A percentile compares a stretch with the other conserved stretches of the same genome.
Evolutionary conservation across 2,113 vertebrate genomes (phyloP).

Genomic region (Tretioscincus oriximinensis): DNA sequence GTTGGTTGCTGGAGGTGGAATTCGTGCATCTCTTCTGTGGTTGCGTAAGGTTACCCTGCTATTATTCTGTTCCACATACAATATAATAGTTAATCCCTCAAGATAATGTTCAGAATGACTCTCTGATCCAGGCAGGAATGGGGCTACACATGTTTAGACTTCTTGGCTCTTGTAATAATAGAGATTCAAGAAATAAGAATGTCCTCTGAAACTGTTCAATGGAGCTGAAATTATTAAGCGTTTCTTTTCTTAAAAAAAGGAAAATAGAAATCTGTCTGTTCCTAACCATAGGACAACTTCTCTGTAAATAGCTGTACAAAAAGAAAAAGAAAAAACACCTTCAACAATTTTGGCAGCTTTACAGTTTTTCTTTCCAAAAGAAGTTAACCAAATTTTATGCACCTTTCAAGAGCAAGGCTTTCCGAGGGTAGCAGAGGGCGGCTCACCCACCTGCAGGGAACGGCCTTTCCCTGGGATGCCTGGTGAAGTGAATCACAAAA

Average conservation of each 20-base stretch:
- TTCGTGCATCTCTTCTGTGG: no score
- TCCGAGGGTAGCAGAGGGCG: constrained; percentile 11
- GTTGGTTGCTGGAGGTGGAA: no score
- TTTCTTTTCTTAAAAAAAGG: neutral
- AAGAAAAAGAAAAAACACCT: neutral
- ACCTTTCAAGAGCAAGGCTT: constrained; percentile 10
- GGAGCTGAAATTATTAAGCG: constrained; percentile 12
- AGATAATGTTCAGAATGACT: neutral
- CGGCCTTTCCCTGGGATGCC: neutral
- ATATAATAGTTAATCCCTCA: neutral
- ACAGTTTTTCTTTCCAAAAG: constrained; percentile 9
- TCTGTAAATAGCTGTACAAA: constrained; percentile 3
- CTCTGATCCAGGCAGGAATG: neutral
- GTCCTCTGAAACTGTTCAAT: constrained; percentile 23
- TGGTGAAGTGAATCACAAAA: neutral
- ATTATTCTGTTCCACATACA: neutral
- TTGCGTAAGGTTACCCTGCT: neutral
- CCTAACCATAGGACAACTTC: constrained; percentile 10
- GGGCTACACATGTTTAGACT: neutral
- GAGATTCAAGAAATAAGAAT: neutral
- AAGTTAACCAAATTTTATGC: constrained; percentile 19
- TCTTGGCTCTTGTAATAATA: neutral
- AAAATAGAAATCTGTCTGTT: constrained; percentile 7
- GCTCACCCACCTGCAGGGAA: neutral
- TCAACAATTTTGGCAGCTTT: constrained; percentile 26